phyloP scores from a whole-genome alignment of 2,888 invertebrate genomes.

The Argyresthia goedartella region DNA sequence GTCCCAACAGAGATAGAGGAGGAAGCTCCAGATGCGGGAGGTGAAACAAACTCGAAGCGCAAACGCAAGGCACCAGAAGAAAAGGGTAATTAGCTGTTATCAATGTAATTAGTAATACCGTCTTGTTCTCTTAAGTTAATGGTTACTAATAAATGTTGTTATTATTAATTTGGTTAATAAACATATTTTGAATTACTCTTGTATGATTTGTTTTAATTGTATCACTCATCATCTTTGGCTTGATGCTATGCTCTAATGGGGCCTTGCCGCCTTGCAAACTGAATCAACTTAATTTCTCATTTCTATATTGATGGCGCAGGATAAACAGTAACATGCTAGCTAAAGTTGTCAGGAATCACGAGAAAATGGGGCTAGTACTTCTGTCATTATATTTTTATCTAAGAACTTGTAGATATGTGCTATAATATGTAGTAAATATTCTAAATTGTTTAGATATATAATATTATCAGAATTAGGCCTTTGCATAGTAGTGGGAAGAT shows the following conservation, averaged over 20 bases:
- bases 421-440: no score
- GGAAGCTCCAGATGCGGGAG: conserved; percentile 31
- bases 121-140: conserved; percentile 25
- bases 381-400: no score
- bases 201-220: conserved; percentile 48
- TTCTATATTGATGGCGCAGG: no score
- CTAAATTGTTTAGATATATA: no score
- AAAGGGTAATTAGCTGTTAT: conserved; percentile 55
- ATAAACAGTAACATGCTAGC: no score
- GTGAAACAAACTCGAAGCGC: conserved; percentile 41
- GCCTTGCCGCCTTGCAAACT: no score
- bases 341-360: no score
- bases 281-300: no score
- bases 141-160: conserved; percentile 34
- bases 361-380: no score
- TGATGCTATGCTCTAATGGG: background rate
- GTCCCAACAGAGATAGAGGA: conserved; percentile 27
- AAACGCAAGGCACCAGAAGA: conserved; percentile 50
- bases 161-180: conserved; percentile 52
- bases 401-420: no score
- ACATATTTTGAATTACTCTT: conserved; percentile 43
- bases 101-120: background rate
- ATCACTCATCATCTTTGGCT: conserved; percentile 12
- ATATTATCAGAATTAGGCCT: no score
- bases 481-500: no score